Base-by-base conservation (phyloP, 2,113 vertebrate genomes). In the Megaceryle maxima region DNA sequence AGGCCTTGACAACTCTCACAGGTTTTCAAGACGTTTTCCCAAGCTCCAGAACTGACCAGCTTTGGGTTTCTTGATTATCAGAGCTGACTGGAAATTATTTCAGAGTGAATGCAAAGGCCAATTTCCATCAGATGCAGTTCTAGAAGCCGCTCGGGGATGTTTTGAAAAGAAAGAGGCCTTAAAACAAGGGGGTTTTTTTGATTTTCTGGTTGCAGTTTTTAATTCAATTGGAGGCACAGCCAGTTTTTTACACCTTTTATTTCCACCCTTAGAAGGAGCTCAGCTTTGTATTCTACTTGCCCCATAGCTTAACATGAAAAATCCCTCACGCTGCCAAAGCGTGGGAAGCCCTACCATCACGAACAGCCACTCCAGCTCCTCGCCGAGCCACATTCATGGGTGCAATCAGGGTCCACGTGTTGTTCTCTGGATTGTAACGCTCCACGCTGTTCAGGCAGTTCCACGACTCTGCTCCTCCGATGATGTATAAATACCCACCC, bases 401-500 rank as follows among this genome's bases (percentile, higher is more conserved):
- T 0, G 99, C 99, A 0, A 99, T 97, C 75, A 99, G 96, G 22
- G 98, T 99, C 99, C 99, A 99, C 41, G 99, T 99, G 98, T 99
- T 99, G 96, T 99, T 99, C 90, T 99, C 99, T 0, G 99, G 98
- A 95, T 99, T 99, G 96, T 99, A 99, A 46, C 99, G 98, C 89
- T 99, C 99, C 92, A 99, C 99, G 0, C 98, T 99, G 91, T 98
- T 99, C 75, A 99, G 98, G 97, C 99, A 99, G 97, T 99, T 99
- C 99, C 99, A 99, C 0, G 99, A 99, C 81, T 99, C 99, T 0
- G 99, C 99, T 69, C 99, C 99, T 41, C 99, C 99, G 0, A 99
- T 99, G 83, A 98, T 99, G 29, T 99, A 99, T 96, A 99, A 98
- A 92, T 98, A 99, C 46, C 98, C 98, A 2, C 98, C 98, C 95